These are phyloP conservation scores for Ammodytes dubius DNA, from an alignment of 2,113 vertebrate genomes.

Conservation along the genomic window DNA sequence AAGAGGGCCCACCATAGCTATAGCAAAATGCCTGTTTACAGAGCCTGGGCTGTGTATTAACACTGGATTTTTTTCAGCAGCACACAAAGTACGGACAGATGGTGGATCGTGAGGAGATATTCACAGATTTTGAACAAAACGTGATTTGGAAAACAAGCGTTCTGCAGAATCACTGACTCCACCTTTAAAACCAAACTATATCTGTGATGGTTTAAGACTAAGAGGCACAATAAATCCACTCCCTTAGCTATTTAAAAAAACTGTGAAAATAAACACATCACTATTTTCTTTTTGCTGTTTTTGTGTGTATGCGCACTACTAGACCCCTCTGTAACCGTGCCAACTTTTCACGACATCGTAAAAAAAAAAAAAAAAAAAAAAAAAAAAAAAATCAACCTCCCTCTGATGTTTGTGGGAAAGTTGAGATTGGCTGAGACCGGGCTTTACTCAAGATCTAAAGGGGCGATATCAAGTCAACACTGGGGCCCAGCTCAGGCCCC, in stretches of 20 bases:
- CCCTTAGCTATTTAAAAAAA: background rate
- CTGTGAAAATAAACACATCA: conserved; percentile 25
- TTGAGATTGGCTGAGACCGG: conserved; percentile 73
- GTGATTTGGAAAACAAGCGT: too few species aligned
- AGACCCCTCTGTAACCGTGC: conserved; percentile 35
- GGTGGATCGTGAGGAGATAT: too few species aligned
- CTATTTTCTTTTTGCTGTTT: conserved; percentile 6
- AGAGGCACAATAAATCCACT: background rate
- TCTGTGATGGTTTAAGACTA: conserved; percentile 14
- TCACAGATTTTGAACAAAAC: too few species aligned
- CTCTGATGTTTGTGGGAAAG: conserved; percentile 85
- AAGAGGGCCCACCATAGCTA: too few species aligned
- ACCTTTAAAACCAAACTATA: conserved; percentile 24
- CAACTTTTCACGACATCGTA: conserved; percentile 63
- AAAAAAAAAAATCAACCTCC: too few species aligned
- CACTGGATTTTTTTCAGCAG: too few species aligned
- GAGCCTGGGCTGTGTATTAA: too few species aligned
- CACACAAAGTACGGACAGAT: too few species aligned
- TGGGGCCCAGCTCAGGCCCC: conserved; percentile 39
- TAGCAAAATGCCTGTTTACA: too few species aligned
- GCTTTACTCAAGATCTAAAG: conserved; percentile 77
- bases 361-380: conserved; percentile 51
- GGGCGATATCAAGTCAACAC: conserved; percentile 71
- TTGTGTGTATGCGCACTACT: conserved; percentile 10
- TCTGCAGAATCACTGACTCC: too few species aligned